Evolutionary conservation across 2,888 invertebrate species (phyloP), one percentile per base, ranked within the genome.

Genomic region (Timema podura): DNA sequence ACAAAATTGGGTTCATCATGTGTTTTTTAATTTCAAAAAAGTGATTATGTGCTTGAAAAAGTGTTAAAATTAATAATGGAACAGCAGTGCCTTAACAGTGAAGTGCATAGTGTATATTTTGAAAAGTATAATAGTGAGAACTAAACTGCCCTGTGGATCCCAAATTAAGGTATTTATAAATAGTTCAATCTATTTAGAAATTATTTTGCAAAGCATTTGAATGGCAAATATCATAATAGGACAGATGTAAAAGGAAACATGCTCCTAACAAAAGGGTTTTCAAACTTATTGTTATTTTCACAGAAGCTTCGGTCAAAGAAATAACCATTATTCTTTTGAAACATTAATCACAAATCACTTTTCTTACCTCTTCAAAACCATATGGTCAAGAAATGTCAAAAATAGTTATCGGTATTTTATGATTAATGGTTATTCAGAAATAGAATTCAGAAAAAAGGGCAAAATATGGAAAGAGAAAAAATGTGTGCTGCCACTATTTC

Each of bases 361-460:
- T 48, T 61, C 46, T 16, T 13, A 46, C 15, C 48, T 0, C 61
- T 68, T 68, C 13, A 3, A 48, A 16, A 64, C 7, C 46, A 59
- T 30, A 61, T 47, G 15, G 46, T 15, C 7, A 15, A 66, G 47
- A 54, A 70, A 65, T 70, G 70, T 70, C 57, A 70, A 70, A 66
- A 70, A 67, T 49, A 30, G 30, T 30, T 10, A 16, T 49, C 48
- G 30, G 47, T 48, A 47, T 44, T 70, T 44, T 64, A 68, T 65
- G 65, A 70, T 70, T 66, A 70, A 65, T 70, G 57, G 48, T 51
- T 65, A 48, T 48, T 48, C 46, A 44, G 30, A 30, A 30, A 30
- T 30, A 30, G 30, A 30, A 30, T 30, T 30, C 30, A 30, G 30
- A 30, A 30, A 30, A 30, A 30, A 30, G 30, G 30, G 30, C 30